Evolutionary conservation across 2,888 invertebrate genomes (phyloP), one percentile per base, ranked within the genome.

Genomic region (Eilema griseolum): DNA sequence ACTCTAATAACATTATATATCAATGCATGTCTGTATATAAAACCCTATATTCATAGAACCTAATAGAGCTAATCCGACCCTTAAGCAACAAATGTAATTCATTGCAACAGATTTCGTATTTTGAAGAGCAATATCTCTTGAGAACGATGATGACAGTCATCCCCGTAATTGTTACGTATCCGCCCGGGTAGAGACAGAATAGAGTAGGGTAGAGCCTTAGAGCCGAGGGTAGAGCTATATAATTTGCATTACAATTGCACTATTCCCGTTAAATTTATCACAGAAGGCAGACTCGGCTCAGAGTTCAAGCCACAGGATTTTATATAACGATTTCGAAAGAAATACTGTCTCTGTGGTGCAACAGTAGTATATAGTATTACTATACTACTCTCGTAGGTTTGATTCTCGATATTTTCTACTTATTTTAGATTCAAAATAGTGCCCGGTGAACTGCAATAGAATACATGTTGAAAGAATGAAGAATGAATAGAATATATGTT

Each of bases 231-330:
- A 57, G 46, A 60, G 52, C 20, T 62, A n/a, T 20, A 61, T 65
- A 68, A 79, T 79, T 81, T 79, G 71, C 82, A 79, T 79, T 37
- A 79, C 82, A 79, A 79, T 81, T 28, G 69, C 61, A 62, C 61
- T 4, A 60, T 61, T 59, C 33, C 68, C 73, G 62, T 79, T 76
- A 69, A 73, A 79, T 79, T 81, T 71, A 76, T 72, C 67, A 72
- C 57, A 61, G 52, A 69, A 81, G 67, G 65, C 66, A 57, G 56
- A 62, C 41, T 24, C 23, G 26, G 56, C 46, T 28, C 28, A n/a
- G 14, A 16, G 23, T 5, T 12, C n/a, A 31, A 28, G 31, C 26
- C 28, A 1, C 14, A 52, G 12, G 8, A 37, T 37, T n/a, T 46
- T 52, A 26, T 24, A 59, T 14, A 59, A 59, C 24, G 59, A 59